phyloP scores from a whole-genome alignment of 1,140 invertebrate genomes.

The Zaprionus kolodkinae region DNA sequence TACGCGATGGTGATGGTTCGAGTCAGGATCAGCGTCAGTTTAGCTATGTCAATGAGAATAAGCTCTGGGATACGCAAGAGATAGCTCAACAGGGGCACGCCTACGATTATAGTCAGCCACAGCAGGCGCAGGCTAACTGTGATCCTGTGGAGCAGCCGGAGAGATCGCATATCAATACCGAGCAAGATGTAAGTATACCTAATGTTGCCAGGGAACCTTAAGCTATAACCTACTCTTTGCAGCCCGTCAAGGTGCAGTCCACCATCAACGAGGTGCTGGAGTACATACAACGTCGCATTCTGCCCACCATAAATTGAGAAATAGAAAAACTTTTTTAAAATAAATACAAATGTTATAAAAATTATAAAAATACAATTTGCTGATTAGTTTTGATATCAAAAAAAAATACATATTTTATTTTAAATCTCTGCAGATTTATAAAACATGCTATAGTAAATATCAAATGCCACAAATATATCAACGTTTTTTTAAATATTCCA shows the following conservation, averaged over 20 bases:
- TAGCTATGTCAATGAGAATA: constrained; percentile 72
- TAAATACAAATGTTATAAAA: background rate
- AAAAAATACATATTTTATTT: background rate
- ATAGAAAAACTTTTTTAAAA: background rate
- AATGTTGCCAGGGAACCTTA: too few relatives aligned
- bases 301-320: constrained; percentile 54
- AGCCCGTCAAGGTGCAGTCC: constrained; percentile 54
- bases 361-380: background rate
- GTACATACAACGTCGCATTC: constrained; percentile 69
- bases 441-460: background rate
- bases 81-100: constrained; percentile 12
- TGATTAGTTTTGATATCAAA: background rate
- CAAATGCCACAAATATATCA: background rate
- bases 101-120: constrained; percentile 57
- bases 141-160: constrained; percentile 16
- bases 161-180: constrained; percentile 21
- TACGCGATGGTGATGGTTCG: constrained; percentile 64
- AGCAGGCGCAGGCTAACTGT: constrained; percentile 31
- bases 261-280: constrained; percentile 72
- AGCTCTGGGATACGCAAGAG: constrained; percentile 53
- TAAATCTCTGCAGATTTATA: background rate
- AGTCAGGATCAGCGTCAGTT: constrained; percentile 49
- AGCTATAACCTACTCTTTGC: background rate
- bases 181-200: constrained; percentile 57
- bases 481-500: background rate